phyloP scores from a whole-genome alignment of 2,797 vertebrate genomes.

The Oophaga sylvatica region DNA sequence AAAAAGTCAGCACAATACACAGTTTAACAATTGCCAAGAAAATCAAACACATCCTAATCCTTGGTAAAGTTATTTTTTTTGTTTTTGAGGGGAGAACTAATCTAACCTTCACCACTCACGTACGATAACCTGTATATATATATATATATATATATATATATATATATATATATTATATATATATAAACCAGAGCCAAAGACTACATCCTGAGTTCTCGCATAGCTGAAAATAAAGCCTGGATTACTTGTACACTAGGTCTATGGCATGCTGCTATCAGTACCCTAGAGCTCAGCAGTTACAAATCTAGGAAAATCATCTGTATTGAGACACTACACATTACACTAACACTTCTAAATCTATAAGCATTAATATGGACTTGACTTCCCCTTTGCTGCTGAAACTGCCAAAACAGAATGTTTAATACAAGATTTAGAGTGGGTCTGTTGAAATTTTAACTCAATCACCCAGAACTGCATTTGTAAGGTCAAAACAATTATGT shows the following conservation, averaged over 20 bases:
- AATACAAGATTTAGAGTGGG: no score
- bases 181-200: neutral
- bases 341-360: no score
- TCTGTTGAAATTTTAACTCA: no score
- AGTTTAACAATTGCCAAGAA: slow-evolving; percentile 50
- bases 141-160: no score
- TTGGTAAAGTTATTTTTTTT: slow-evolving; percentile 21
- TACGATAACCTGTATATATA: neutral
- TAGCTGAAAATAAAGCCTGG: neutral
- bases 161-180: no score
- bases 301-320: neutral
- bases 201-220: neutral
- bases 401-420: no score
- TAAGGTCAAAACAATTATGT: no score
- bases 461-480: no score
- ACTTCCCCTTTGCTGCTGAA: no score
- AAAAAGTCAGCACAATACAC: slow-evolving; percentile 34
- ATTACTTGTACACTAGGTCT: neutral
- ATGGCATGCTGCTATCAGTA: neutral
- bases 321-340: no score
- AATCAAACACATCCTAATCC: slow-evolving; percentile 29
- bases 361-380: no score
- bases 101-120: neutral
- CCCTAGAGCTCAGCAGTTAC: neutral
- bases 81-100: neutral